These are phyloP conservation scores for Psammodynastes pulverulentus DNA, from an alignment of 2,113 vertebrate genomes.

Conservation along the genomic window DNA sequence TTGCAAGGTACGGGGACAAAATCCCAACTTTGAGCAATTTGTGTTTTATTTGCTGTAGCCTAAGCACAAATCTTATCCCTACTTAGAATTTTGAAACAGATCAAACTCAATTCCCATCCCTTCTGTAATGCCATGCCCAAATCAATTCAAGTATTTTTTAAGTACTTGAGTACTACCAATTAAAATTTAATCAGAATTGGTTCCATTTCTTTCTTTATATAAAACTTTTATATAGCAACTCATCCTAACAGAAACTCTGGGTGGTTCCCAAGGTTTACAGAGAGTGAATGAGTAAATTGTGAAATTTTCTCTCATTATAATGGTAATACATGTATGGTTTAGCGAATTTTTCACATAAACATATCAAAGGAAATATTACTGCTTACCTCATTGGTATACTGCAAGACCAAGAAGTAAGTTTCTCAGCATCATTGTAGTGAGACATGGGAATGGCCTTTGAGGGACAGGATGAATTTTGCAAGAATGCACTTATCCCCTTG, in stretches of 20 bases:
- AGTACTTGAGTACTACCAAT: neutral
- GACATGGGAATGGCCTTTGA: neutral
- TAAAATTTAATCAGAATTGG: neutral
- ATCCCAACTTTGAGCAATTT: neutral
- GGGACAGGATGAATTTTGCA: neutral
- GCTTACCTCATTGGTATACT: too few species aligned
- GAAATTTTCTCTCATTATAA: neutral
- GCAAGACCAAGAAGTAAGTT: neutral
- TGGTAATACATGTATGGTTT: neutral
- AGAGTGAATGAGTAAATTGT: neutral
- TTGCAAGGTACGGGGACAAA: neutral
- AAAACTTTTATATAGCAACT: neutral
- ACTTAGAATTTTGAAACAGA: neutral
- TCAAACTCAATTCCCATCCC: neutral
- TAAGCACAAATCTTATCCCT: neutral
- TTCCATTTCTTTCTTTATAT: neutral
- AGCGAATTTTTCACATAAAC: neutral
- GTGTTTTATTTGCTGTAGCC: neutral
- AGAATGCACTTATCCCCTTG: neutral
- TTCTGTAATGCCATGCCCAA: neutral
- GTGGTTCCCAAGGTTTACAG: neutral
- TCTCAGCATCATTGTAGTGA: neutral
- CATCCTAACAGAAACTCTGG: neutral
- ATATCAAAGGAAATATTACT: neutral
- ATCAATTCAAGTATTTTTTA: neutral